A percentile compares a stretch with the other conserved stretches of the same genome.
These are phyloP conservation scores for Microtus oregoni DNA, from an alignment of 2,113 vertebrate species.

Conservation along the genomic window DNA sequence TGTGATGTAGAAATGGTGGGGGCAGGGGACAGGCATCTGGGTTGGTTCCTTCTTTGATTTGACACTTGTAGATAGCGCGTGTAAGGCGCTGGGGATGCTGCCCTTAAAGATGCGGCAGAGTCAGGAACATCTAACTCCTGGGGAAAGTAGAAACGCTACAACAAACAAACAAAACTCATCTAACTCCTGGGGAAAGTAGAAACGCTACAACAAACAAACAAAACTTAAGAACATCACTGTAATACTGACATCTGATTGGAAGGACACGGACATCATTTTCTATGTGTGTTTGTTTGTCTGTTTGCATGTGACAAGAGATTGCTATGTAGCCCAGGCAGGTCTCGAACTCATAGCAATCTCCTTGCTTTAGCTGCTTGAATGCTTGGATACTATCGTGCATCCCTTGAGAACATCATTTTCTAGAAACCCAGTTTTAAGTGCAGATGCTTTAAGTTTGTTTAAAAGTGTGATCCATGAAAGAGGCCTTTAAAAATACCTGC, in stretches of 20 bases:
- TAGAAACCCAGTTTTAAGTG: constrained; percentile 51
- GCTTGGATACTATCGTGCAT: not conserved
- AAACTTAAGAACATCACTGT: not conserved
- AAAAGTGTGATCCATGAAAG: constrained; percentile 4
- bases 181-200: not conserved
- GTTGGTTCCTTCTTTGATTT: not conserved
- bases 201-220: not conserved
- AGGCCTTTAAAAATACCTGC: constrained; percentile 6
- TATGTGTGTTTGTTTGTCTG: not conserved
- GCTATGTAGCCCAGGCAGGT: not conserved
- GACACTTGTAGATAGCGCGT: not conserved
- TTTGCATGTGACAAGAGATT: not conserved
- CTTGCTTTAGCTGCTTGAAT: not conserved
- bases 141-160: not conserved
- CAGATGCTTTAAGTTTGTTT: not conserved
- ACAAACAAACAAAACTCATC: not conserved
- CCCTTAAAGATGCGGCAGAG: not conserved
- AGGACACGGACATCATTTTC: not conserved
- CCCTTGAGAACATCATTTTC: constrained; percentile 26
- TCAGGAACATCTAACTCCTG: not conserved
- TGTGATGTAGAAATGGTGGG: constrained; percentile 43
- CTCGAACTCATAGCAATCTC: not conserved
- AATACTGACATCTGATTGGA: constrained; percentile 54
- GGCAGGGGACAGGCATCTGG: not conserved
- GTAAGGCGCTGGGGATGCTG: not conserved